These are phyloP conservation scores for Agelaius tricolor DNA, from an alignment of 2,113 vertebrate species.

Conservation along the genomic window DNA sequence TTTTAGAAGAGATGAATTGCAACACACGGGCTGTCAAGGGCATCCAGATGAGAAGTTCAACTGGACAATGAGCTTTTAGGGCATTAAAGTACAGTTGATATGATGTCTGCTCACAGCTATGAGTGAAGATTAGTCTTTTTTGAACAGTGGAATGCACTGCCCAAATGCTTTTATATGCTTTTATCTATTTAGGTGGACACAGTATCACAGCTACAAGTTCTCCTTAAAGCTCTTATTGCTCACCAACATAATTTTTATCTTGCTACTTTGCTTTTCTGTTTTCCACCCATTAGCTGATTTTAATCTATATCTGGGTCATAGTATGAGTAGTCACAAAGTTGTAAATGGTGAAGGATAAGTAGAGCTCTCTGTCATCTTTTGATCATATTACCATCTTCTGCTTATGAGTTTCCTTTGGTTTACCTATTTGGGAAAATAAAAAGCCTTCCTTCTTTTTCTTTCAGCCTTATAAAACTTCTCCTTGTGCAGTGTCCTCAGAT, in stretches of 20 bases:
- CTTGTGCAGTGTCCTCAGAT: not conserved
- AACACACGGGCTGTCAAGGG: not conserved
- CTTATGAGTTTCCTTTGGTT: not conserved
- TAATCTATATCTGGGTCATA: not conserved
- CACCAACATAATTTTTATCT: not conserved
- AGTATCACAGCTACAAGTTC: not conserved
- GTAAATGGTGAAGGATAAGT: not conserved
- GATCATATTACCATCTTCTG: not conserved
- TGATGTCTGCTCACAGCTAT: not conserved
- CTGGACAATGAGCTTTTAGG: not conserved
- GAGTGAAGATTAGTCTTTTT: not conserved
- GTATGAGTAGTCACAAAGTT: not conserved
- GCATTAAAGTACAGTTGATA: not conserved
- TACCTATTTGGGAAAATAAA: not conserved
- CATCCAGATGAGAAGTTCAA: not conserved
- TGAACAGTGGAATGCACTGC: not conserved
- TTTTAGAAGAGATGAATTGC: not conserved
- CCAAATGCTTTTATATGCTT: not conserved
- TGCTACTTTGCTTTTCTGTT: not conserved
- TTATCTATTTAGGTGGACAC: not conserved
- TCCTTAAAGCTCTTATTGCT: not conserved
- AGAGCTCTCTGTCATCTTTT: not conserved
- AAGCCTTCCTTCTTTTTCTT: not conserved
- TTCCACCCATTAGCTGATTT: slow-evolving; percentile 18
- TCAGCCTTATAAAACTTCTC: not conserved